These are phyloP conservation scores for Pyrocoelia pectoralis DNA, from an alignment of 2,888 invertebrate genomes.

Conservation along the genomic window DNA sequence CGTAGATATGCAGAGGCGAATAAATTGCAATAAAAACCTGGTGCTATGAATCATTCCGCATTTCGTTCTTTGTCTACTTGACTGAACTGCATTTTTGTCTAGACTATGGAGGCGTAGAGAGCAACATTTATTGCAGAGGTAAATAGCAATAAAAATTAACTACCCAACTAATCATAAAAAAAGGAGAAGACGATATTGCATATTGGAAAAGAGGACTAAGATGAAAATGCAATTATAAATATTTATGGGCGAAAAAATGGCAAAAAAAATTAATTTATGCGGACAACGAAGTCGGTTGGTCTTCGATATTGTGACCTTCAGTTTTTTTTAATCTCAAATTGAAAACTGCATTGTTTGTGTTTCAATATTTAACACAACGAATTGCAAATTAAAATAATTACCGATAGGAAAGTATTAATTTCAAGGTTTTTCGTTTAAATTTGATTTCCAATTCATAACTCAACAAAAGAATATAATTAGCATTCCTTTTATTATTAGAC, in stretches of 20 bases:
- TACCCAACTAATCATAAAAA: constrained; percentile 28
- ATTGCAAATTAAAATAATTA: constrained; percentile 2
- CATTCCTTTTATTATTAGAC: constrained; percentile 6
- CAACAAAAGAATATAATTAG: constrained; percentile 8
- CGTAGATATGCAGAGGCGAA: constrained; percentile 47
- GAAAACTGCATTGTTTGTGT: constrained; percentile 11
- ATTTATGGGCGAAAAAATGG: neutral
- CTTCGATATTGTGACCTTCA: constrained; percentile 5
- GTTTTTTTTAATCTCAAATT: neutral
- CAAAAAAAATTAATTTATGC: constrained; percentile 10
- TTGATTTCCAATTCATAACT: constrained; percentile 3
- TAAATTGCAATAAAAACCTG: constrained; percentile 51
- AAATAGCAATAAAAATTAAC: constrained; percentile 38
- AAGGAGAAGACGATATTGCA: constrained; percentile 5
- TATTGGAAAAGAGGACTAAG: constrained; percentile 3
- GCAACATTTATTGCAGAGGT: constrained; percentile 41
- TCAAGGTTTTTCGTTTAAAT: constrained; percentile 9
- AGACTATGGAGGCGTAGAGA: constrained; percentile 44
- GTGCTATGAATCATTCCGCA: constrained; percentile 49
- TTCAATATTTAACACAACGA: constrained; percentile 7
- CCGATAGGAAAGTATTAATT: constrained; percentile 6
- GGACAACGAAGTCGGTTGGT: constrained; percentile 8
- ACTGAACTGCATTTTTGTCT: constrained; percentile 48
- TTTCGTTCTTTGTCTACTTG: constrained; percentile 46
- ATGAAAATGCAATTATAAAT: constrained; percentile 7